Evolutionary conservation across 2,888 invertebrate species (phyloP).

Genomic region (Synanthedon myopaeformis): DNA sequence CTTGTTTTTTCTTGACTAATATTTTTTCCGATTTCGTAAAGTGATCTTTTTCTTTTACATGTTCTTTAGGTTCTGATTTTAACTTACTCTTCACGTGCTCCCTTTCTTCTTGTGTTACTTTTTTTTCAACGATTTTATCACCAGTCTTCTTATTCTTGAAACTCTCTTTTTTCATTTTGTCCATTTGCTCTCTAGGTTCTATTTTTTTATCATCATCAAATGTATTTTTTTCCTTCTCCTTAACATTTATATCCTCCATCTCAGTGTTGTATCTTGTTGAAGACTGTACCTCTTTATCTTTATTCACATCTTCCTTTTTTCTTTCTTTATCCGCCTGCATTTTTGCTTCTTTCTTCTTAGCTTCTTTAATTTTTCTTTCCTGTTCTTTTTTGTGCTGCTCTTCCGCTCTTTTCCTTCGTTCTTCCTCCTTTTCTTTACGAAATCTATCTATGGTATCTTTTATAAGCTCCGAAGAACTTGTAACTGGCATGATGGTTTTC

Average conservation of each 20-base stretch:
- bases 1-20: too few relatives aligned
- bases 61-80: too few relatives aligned
- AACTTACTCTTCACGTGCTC: too few relatives aligned
- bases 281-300: neutral
- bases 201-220: neutral
- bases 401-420: constrained; percentile 10
- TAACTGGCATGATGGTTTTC: constrained; percentile 6
- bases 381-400: constrained; percentile 5
- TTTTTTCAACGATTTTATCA: neutral
- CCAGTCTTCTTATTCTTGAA: neutral
- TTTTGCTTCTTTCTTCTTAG: neutral
- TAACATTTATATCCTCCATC: neutral
- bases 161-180: neutral
- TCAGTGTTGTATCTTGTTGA: neutral
- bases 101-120: neutral
- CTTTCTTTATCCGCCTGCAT: neutral
- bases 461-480: constrained; percentile 35
- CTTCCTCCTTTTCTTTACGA: constrained; percentile 11
- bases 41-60: too few relatives aligned
- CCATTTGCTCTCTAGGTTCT: neutral
- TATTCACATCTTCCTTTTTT: too few relatives aligned
- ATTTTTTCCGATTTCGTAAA: too few relatives aligned
- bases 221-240: neutral
- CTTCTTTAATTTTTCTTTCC: neutral
- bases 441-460: constrained; percentile 28